Base-by-base conservation (phyloP, 2,113 vertebrate species). In the Corythaeola cristata region DNA sequence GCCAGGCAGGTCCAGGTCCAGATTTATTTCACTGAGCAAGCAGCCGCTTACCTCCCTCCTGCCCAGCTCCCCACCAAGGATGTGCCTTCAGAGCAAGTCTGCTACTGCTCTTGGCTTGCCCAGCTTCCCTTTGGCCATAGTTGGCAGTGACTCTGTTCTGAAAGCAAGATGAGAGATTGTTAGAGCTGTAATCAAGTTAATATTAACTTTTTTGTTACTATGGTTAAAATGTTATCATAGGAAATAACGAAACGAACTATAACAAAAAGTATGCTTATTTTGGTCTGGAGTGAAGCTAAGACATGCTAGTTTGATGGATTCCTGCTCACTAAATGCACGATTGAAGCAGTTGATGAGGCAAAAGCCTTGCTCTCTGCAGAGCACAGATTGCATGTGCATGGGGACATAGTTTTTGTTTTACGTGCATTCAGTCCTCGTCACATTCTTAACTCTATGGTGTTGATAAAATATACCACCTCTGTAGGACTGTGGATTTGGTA, bases 41-140 rank as follows among this genome's bases (percentile, higher is more conserved):
- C 6, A 56, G 19, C 22, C 73, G 23, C 21, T 72, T 19, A 2
- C n/a, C 10, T 76, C 19, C 23, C 5, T 62, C 66, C 55, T 64
- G 18, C 27, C 23, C n/a, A 11, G 18, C 33, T 72, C 32, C 20
- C 28, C 33, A 50, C 24, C 67, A 2, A 37, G 24, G 49, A 16
- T 18, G 4, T 44, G 15, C 21, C 26, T 69, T 69, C 53, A n/a
- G 77, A 85, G 32, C 55, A 49, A 21, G 19, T 18, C 12, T 27
- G 11, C 55, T 37, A 0, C 5, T 56, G 49, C 33, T 39, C 21
- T 24, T 4, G 4, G 52, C 60, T 89, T 1, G 0, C 16, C 30
- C 23, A 68, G 6, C 78, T 77, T 19, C 28, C 15, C 45, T 22
- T 50, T 3, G 18, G 30, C 44, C 50, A 4, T 55, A 92, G 64